A percentile compares a stretch with the other conserved stretches of the same genome.
Evolutionary conservation across 2,888 invertebrate species (phyloP).

Genomic region (Allolobophora icterica): DNA sequence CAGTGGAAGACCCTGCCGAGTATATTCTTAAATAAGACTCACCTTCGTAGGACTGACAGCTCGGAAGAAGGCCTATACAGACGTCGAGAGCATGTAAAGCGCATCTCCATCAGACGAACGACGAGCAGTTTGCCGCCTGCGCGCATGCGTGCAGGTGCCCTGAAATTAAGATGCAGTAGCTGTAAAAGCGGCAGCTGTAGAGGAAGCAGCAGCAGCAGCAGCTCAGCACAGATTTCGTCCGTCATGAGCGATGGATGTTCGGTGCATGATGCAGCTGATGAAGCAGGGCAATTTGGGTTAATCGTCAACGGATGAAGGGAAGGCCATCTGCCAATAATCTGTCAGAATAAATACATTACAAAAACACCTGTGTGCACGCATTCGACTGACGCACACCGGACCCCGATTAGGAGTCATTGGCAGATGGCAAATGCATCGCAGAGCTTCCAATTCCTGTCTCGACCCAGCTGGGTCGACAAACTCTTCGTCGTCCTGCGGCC

Average conservation of each 20-base stretch:
- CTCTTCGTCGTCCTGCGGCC: too few species aligned
- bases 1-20: background rate
- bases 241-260: constrained; percentile 4
- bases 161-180: background rate
- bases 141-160: constrained; percentile 17
- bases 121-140: background rate
- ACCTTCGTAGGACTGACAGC: constrained; percentile 1
- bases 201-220: background rate
- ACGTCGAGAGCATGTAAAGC: background rate
- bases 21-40: background rate
- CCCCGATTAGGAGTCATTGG: too few species aligned
- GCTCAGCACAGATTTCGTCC: background rate
- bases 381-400: too few species aligned
- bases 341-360: background rate
- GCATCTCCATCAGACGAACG: background rate
- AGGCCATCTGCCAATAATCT: background rate
- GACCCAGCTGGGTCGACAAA: too few species aligned
- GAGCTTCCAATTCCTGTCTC: too few species aligned
- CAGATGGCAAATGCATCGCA: too few species aligned
- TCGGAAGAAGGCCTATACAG: background rate
- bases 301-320: background rate
- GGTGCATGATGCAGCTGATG: background rate
- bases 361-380: background rate
- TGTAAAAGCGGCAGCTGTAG: background rate
- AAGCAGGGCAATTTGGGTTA: background rate